Evolutionary conservation across 2,797 vertebrate genomes (phyloP), one percentile per base, ranked within the genome.

Genomic region (Leuciscus waleckii): DNA sequence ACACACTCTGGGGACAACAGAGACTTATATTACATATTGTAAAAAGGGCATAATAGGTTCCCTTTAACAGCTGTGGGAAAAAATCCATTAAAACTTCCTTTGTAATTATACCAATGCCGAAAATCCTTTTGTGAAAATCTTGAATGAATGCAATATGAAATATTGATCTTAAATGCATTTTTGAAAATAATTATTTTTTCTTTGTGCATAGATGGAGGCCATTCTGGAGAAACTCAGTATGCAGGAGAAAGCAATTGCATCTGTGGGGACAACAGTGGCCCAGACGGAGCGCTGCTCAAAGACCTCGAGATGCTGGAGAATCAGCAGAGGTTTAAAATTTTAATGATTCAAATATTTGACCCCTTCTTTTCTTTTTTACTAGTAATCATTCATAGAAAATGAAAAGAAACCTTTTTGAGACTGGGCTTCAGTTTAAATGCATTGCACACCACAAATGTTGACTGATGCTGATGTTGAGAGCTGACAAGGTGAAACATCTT

Each of bases 221-320:
- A 90, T 94, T 85, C 92, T 97, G 91, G 94, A 97, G 84, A 91
- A 91, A 90, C 89, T 98, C 78, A 93, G 91, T 79, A 92, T 81
- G 3, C 95, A 97, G 92, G 97, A 98, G 90, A 95, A 93, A 3
- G 95, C 93, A 39, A 91, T 99, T 13, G 89, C 92, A 0, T 92
- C 93, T 63, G 92, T 95, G 39, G 96, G 97, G 0, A 95, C 95
- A 32, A 97, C 94, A 1, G 63, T 96, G 82, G 85, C 93, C 81
- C 95, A 98, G 87, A 95, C 97, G 0, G 96, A 97, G n/a, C 97
- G 87, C 94, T 96, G 26, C 91, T 99, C 35, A 94, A 91, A 81
- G 96, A 97, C 46, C 74, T 99, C 89, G 95, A 95, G 82, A 93
- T 74, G 9, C 91, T 99, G 7, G 95, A 98, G 85, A 92, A n/a